Evolutionary conservation across 2,888 invertebrate genomes (phyloP).

Genomic region (Ceriagrion tenellum): DNA sequence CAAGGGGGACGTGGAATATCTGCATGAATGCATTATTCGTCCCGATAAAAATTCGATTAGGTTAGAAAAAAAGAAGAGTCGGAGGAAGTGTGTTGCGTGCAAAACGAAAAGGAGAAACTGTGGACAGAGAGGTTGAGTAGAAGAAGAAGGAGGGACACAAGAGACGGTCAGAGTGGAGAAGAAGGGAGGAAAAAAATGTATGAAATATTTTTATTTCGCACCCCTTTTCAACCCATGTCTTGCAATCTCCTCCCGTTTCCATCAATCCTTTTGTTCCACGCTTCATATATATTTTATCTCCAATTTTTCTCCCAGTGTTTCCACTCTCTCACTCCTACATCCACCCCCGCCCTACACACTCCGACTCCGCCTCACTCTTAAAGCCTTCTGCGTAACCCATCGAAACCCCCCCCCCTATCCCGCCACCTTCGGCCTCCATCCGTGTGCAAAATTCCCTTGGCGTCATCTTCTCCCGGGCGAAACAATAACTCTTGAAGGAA

Average conservation of each 20-base stretch:
- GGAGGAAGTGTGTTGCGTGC: neutral
- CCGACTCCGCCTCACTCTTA: neutral
- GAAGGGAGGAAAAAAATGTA: neutral
- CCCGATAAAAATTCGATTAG: slow-evolving; percentile 25
- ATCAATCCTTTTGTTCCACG: slow-evolving; percentile 25
- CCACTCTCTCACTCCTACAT: neutral
- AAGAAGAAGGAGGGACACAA: neutral
- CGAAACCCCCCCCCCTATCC: too few relatives aligned
- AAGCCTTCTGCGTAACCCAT: too few relatives aligned
- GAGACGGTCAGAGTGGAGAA: neutral
- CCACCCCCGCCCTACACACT: neutral
- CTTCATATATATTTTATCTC: slow-evolving; percentile 27
- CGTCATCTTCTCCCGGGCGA: neutral
- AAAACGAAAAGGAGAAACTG: too few relatives aligned
- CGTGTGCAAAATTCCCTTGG: neutral
- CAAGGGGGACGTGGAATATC: neutral
- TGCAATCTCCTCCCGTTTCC: neutral
- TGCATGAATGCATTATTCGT: neutral
- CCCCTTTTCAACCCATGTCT: neutral
- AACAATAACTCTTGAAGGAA: neutral
- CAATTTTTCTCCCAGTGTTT: neutral
- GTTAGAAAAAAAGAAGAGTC: neutral
- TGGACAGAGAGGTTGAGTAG: neutral
- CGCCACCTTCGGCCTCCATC: neutral
- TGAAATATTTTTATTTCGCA: neutral